Evolutionary conservation across 2,888 invertebrate species (phyloP).

Genomic region (Pharmacophagus antenor): DNA sequence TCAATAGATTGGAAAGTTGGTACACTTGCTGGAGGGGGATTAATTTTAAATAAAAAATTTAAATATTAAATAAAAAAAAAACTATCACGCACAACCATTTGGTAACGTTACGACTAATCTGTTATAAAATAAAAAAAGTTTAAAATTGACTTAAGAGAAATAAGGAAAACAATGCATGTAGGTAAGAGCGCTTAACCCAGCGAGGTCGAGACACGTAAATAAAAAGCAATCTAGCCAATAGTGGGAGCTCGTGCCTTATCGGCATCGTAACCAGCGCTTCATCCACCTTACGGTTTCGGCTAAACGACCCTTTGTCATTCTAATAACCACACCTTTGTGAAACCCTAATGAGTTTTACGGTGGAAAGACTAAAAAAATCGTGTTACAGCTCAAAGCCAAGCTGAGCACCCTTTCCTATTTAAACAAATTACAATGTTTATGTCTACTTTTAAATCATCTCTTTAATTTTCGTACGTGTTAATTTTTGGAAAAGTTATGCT

Average conservation of each 20-base stretch:
- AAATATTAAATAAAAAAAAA: too few relatives aligned
- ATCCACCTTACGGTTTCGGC: constrained; percentile 36
- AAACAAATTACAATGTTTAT: neutral
- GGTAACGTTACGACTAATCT: too few relatives aligned
- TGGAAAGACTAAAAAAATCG: constrained; percentile 15
- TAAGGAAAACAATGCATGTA: constrained; percentile 32
- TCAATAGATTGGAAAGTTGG: too few relatives aligned
- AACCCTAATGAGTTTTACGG: constrained; percentile 17
- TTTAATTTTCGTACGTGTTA: neutral
- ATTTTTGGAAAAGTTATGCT: neutral
- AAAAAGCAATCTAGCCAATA: constrained; percentile 53
- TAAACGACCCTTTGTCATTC: constrained; percentile 49
- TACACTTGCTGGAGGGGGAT: too few relatives aligned
- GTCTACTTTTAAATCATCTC: neutral
- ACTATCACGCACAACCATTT: too few relatives aligned
- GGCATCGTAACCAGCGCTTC: constrained; percentile 44
- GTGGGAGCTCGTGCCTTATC: constrained; percentile 62
- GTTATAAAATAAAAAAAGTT: too few relatives aligned
- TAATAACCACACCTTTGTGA: constrained; percentile 37
- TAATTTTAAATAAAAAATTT: too few relatives aligned
- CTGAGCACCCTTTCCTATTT: neutral
- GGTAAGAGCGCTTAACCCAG: constrained; percentile 37
- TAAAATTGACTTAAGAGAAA: neutral
- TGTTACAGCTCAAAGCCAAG: neutral
- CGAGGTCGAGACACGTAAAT: constrained; percentile 41